These are phyloP conservation scores for Coelopa frigida DNA, from an alignment of 1,140 invertebrate genomes.

Conservation along the genomic window DNA sequence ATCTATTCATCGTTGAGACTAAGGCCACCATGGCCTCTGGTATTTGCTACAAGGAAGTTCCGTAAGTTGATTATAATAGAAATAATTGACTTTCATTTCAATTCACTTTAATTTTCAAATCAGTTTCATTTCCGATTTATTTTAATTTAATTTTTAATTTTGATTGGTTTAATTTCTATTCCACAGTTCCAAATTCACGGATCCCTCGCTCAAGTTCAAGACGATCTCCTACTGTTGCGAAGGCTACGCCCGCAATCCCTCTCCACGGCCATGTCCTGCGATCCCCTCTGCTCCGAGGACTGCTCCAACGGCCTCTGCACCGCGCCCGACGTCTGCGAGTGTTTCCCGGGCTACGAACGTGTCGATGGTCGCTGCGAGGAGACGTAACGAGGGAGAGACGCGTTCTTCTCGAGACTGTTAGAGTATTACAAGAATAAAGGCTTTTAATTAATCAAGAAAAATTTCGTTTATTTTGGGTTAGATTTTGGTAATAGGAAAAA, in stretches of 20 bases:
- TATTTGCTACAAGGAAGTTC: slow-evolving; percentile 48
- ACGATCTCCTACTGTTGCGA: slow-evolving; percentile 31
- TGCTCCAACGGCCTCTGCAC: slow-evolving; percentile 53
- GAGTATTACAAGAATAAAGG: too few relatives aligned
- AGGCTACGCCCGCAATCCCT: slow-evolving; percentile 23
- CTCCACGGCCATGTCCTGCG: slow-evolving; percentile 39
- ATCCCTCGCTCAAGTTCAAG: slow-evolving; percentile 24
- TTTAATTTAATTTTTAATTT: slow-evolving; percentile 19
- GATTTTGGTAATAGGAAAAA: too few relatives aligned
- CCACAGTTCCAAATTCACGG: slow-evolving; percentile 18
- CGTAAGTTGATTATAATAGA: slow-evolving; percentile 36
- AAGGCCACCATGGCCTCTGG: slow-evolving; percentile 25
- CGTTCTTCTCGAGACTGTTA: too few relatives aligned
- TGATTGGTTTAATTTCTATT: background rate
- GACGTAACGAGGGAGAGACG: too few relatives aligned
- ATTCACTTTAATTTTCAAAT: background rate
- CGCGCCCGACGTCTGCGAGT: slow-evolving; percentile 48
- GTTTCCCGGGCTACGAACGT: slow-evolving; percentile 31
- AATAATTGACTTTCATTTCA: background rate
- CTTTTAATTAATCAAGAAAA: too few relatives aligned
- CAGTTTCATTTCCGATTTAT: slow-evolving; percentile 5
- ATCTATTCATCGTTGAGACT: slow-evolving; percentile 16
- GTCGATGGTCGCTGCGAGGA: slow-evolving; percentile 16
- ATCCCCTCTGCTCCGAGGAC: slow-evolving; percentile 49
- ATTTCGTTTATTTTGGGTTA: too few relatives aligned